Conservation (phyloP, 1,140 invertebrate species). For the Dendrolimus punctatus region DNA sequence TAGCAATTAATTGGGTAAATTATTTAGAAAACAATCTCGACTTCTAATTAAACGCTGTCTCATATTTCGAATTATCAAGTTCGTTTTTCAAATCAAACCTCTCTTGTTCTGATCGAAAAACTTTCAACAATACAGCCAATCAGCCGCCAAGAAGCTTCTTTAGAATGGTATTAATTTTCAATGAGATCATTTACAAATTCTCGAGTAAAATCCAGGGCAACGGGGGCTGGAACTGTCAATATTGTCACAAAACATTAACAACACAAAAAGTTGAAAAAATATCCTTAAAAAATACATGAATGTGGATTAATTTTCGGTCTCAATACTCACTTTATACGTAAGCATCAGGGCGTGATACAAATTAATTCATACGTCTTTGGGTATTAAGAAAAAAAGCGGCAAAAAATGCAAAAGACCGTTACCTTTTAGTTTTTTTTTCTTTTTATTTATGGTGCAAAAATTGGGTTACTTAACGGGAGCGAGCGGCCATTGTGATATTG, state of each 20-base stretch:
- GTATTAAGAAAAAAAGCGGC: constrained; percentile 30
- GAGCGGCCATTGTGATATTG: constrained; percentile 37
- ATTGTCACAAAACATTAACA: constrained; percentile 60
- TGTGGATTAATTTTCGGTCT: constrained; percentile 67
- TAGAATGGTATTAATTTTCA: constrained; percentile 62
- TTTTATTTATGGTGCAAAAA: constrained; percentile 68
- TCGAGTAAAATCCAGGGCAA: constrained; percentile 23
- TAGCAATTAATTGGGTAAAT: too few relatives aligned
- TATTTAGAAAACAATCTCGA: too few relatives aligned
- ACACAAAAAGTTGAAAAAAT: constrained; percentile 27
- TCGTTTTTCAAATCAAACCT: constrained; percentile 36
- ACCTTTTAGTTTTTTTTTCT: constrained; percentile 47
- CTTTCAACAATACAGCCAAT: constrained; percentile 59
- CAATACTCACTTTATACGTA: constrained; percentile 61
- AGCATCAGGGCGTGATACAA: constrained; percentile 63
- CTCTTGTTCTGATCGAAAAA: constrained; percentile 32
- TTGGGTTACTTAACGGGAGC: constrained; percentile 70
- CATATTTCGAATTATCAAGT: constrained; percentile 1
- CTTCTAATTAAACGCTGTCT: too few relatives aligned
- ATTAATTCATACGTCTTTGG: constrained; percentile 58
- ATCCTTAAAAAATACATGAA: constrained; percentile 44
- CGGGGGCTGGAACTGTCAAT: constrained; percentile 54
- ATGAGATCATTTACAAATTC: constrained; percentile 68
- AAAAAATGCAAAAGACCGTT: constrained; percentile 38
- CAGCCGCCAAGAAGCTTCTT: constrained; percentile 33